Base-by-base conservation (phyloP, 2,888 invertebrate species). In the Cantharis rufa region DNA sequence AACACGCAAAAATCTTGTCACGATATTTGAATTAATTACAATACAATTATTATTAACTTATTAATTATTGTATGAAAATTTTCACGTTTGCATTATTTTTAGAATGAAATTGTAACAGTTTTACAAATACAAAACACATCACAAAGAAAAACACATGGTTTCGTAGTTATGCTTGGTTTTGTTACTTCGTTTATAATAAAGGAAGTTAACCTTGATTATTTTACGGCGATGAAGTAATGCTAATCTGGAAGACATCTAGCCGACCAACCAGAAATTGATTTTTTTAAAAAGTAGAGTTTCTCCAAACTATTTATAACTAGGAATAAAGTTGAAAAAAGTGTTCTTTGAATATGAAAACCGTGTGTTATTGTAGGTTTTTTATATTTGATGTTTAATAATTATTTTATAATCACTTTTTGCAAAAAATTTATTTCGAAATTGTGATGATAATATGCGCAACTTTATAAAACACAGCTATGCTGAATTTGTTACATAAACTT, bases 201-300 rank as follows among this genome's bases (percentile, higher is more conserved):
- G 18, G 62, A 24, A 27, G 62, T 27, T 62, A 62, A 71, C 71
- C 71, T 71, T 71, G 71, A 71, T 62, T 71, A 66, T 66, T 66
- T 66, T 15, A 66, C n/a, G 21, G 21, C 64, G 64, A 66, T 18
- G 64, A 7, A 66, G 24, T 66, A 11, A 66, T 4, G 48, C 48
- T n/a, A 48, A 48, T 48, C 48, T 48, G 48, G 48, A 48, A 48
- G n/a, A 48, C 48, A 48, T 48, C 48, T 48, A 48, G 48, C 48
- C 48, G 48, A n/a, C 48, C 2, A 13, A 48, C n/a, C 2, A 48
- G 4, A 7, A 48, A 48, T 48, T 48, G 48, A 48, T 48, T 48
- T n/a, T 48, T 48, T 48, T n/a, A n/a, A n/a, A 32, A n/a, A 7
- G 32, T 48, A n/a, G 1, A n/a, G 48, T 48, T 48, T 48, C 48